phyloP scores from a whole-genome alignment of 2,797 vertebrate genomes.

The Zonotrichia albicollis region DNA sequence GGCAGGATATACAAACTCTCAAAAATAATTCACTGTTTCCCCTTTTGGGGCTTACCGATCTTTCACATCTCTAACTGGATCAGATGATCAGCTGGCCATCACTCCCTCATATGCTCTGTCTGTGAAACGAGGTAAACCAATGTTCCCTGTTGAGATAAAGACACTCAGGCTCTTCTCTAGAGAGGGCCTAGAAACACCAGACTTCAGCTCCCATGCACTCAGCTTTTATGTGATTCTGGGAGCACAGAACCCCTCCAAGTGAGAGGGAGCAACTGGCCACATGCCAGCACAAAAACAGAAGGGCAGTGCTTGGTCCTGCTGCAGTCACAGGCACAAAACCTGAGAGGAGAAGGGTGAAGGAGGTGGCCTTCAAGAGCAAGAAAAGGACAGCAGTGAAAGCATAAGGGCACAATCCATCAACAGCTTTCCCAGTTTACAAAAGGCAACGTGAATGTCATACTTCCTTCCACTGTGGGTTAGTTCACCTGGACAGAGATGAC shows the following conservation, averaged over 20 bases:
- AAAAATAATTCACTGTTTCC: not conserved
- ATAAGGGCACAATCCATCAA: not conserved
- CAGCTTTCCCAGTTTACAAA: not conserved
- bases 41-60: not conserved
- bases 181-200: not conserved
- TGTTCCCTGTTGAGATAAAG: not conserved
- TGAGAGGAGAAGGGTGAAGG: not conserved
- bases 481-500: not conserved
- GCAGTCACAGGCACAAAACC: not conserved
- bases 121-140: not conserved
- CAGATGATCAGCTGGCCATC: not conserved
- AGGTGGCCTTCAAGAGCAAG: not conserved
- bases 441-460: not conserved
- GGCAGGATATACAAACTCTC: not conserved
- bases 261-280: not conserved
- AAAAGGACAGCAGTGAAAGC: not conserved
- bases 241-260: not conserved
- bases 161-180: not conserved
- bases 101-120: not conserved
- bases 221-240: not conserved
- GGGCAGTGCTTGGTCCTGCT: not conserved
- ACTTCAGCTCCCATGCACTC: not conserved
- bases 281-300: not conserved
- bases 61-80: not conserved
- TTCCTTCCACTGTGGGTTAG: conserved; percentile 18